Percentiles rank a stretch among this genome's conserved stretches.
Conservation (phyloP, 2,113 vertebrate genomes). For the Perca fluviatilis region DNA sequence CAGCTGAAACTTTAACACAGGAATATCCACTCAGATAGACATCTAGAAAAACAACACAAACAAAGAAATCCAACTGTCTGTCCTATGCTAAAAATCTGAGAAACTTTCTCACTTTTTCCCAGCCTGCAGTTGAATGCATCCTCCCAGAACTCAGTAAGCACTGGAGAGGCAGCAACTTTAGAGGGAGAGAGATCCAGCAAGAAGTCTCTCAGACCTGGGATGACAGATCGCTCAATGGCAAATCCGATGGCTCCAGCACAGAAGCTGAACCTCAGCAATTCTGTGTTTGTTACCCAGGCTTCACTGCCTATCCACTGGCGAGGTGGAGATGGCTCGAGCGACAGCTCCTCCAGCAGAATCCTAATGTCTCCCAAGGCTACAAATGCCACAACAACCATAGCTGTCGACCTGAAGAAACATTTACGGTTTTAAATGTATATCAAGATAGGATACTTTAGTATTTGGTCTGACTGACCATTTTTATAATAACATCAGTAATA, state of each 20-base stretch:
- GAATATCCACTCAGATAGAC: too few species aligned
- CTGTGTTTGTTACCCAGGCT: constrained; percentile 73
- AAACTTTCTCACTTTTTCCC: constrained; percentile 45
- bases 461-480: too few species aligned
- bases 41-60: too few species aligned
- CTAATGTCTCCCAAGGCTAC: constrained; percentile 64
- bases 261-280: constrained; percentile 61
- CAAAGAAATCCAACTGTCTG: too few species aligned
- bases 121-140: constrained; percentile 76
- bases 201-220: constrained; percentile 80
- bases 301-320: constrained; percentile 83
- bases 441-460: too few species aligned
- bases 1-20: too few species aligned
- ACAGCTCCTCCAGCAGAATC: constrained; percentile 74
- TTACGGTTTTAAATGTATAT: neutral
- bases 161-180: constrained; percentile 48
- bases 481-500: too few species aligned
- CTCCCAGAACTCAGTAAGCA: constrained; percentile 81
- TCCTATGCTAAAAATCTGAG: too few species aligned
- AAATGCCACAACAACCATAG: constrained; percentile 81
- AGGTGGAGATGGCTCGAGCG: constrained; percentile 45
- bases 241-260: constrained; percentile 74
- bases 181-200: constrained; percentile 65
- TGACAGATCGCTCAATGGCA: constrained; percentile 67
- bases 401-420: constrained; percentile 64